Percentiles rank a stretch among this genome's conserved stretches.
phyloP scores from a whole-genome alignment of 2,888 invertebrate genomes.

The Chymomyza procnemis region DNA sequence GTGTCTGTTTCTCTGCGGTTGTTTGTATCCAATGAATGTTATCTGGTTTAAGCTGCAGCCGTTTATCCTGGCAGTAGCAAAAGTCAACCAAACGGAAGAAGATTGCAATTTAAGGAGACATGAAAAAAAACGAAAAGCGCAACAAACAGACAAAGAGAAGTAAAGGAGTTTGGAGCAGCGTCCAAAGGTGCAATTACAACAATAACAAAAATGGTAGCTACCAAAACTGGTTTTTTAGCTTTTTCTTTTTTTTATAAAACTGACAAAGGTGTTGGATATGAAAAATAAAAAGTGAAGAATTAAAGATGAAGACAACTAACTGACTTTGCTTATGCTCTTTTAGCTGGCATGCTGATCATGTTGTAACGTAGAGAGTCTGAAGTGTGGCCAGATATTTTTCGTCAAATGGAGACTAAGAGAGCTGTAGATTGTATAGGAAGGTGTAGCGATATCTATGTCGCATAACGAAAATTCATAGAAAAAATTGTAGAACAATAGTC shows the following conservation, averaged over 20 bases:
- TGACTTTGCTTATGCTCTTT: too few species aligned
- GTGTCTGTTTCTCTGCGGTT: conserved; percentile 9
- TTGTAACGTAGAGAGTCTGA: too few species aligned
- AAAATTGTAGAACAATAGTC: too few species aligned
- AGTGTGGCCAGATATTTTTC: too few species aligned
- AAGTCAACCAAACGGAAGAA: conserved; percentile 70
- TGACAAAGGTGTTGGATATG: conserved; percentile 1
- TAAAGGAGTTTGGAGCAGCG: background rate
- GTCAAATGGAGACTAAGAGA: too few species aligned
- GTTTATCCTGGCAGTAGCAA: conserved; percentile 66
- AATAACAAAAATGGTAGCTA: conserved; percentile 12
- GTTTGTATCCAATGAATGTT: conserved; percentile 65
- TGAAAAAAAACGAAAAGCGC: conserved; percentile 3
- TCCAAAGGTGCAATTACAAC: background rate
- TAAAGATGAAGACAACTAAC: too few species aligned
- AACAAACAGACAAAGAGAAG: background rate
- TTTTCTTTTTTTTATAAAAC: conserved; percentile 16
- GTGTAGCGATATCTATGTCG: too few species aligned
- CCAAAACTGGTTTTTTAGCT: conserved; percentile 10
- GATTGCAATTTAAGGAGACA: conserved; percentile 64
- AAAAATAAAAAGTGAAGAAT: conserved; percentile 14
- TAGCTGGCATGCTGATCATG: too few species aligned
- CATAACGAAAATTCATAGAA: too few species aligned
- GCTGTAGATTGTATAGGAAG: too few species aligned
- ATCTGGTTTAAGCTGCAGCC: conserved; percentile 65